Conservation (phyloP, 2,113 vertebrate species). For the Mesitornis unicolor region DNA sequence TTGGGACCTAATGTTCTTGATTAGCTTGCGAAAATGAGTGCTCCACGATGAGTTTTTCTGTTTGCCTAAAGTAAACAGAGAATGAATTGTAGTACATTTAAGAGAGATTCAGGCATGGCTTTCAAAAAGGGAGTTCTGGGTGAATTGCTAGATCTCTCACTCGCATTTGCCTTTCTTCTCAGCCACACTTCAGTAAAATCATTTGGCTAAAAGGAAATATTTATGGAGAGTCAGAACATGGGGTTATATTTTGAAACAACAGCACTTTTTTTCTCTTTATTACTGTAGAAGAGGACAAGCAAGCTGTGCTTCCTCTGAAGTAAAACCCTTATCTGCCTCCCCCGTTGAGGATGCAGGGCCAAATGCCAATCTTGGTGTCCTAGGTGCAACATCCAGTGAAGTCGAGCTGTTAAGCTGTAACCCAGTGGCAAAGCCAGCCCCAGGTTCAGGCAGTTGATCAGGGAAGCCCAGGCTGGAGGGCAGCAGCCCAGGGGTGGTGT, state of each 20-base stretch:
- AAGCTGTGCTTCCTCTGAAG: neutral
- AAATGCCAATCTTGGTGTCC: neutral
- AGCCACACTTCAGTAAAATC: constrained; percentile 34
- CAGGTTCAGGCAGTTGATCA: neutral
- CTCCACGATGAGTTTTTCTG: constrained; percentile 69
- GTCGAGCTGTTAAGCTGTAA: rapidly evolving
- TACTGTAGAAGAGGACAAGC: neutral
- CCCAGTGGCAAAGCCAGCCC: neutral
- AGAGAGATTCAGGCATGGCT: constrained; percentile 52
- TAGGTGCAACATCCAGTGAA: neutral
- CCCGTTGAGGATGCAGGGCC: neutral
- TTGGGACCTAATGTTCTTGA: constrained; percentile 78
- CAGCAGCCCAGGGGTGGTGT: neutral
- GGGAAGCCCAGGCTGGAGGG: neutral
- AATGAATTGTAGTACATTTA: constrained; percentile 72
- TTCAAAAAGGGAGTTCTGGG: constrained; percentile 44
- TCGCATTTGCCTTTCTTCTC: constrained; percentile 54
- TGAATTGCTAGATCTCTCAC: constrained; percentile 25
- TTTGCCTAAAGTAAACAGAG: constrained; percentile 78
- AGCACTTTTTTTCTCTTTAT: neutral
- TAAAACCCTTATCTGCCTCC: neutral
- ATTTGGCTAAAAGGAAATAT: constrained; percentile 30
- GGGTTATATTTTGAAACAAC: constrained; percentile 32
- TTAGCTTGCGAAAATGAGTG: constrained; percentile 72
- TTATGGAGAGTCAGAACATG: neutral